Base-by-base conservation (phyloP, 2,888 invertebrate species). In the Pheosia tremula region DNA sequence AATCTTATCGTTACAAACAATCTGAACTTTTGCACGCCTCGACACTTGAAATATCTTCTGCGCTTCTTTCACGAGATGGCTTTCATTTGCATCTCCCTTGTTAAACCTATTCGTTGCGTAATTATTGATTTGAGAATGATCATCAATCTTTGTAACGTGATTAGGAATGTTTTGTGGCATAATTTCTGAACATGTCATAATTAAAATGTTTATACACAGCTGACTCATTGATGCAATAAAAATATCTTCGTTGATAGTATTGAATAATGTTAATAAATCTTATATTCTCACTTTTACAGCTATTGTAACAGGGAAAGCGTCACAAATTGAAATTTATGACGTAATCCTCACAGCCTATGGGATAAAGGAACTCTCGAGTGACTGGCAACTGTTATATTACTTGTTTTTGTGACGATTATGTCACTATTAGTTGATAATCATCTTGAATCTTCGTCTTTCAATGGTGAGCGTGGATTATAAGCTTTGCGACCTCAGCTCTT, bases 1-100 rank as follows among this genome's bases (percentile, higher is more conserved):
- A 85, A 85, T 83, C 84, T 85, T 83, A 86, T 87, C 84, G 79
- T 72, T 80, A 77, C 79, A 74, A 73, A 75, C 70, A 69, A 81
- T 84, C 82, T 86, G 84, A 89, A 87, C 87, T 85, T 88, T 86
- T 79, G 82, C 83, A 78, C 75, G 77, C 80, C 76, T 74, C 71
- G 69, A 71, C 64, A 45, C 11, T 56, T 45, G 24, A 37, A 11
- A 45, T 43, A 43, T 56, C 56, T 45, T 43, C 56, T 5, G 54
- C 24, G 56, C 45, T 45, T 56, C 43, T 56, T 56, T 45, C 11
- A 56, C 56, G 45, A 43, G 56, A 43, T 56, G 56, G 36, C 55
- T 55, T 55, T 55, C 55, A 55, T 55, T 55, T 39, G 55, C 55
- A 39, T 55, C 37, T 55, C 11, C 24, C 38, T 55, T 55, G 55